phyloP scores from a whole-genome alignment of 2,113 vertebrate species.

The Grus americana region DNA sequence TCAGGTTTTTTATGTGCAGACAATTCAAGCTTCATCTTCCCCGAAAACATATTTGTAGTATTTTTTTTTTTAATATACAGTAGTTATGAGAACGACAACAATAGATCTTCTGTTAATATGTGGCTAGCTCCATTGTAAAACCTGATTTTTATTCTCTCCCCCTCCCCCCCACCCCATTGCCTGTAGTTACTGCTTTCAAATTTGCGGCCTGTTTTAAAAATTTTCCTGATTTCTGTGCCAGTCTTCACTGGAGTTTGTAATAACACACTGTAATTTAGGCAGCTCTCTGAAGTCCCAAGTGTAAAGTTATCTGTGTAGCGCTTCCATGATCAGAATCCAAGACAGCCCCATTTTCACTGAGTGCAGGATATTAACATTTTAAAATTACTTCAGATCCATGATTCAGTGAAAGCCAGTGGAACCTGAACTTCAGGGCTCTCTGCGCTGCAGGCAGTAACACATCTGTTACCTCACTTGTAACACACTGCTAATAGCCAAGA shows the following conservation, averaged over 20 bases:
- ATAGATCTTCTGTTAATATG: not conserved
- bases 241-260: slow-evolving; percentile 41
- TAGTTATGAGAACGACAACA: not conserved
- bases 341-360: not conserved
- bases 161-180: not conserved
- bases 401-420: not conserved
- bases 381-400: not conserved
- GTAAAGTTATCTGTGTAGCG: slow-evolving; percentile 21
- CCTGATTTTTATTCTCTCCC: not conserved
- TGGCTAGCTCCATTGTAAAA: not conserved
- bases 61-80: not conserved
- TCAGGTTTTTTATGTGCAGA: not conserved
- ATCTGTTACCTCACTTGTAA: slow-evolving; percentile 41
- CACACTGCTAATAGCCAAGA: not conserved
- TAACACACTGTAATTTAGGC: slow-evolving; percentile 52
- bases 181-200: slow-evolving; percentile 30
- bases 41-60: not conserved
- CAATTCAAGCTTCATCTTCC: not conserved
- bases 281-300: slow-evolving; percentile 30
- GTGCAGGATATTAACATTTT: slow-evolving; percentile 43
- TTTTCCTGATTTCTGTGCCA: slow-evolving; percentile 32
- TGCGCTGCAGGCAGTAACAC: slow-evolving; percentile 20
- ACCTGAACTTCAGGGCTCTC: slow-evolving; percentile 8
- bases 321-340: slow-evolving; percentile 54
- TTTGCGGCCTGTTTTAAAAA: slow-evolving; percentile 41